Conservation (phyloP, 1,140 invertebrate species). For the Drosophila auraria region DNA sequence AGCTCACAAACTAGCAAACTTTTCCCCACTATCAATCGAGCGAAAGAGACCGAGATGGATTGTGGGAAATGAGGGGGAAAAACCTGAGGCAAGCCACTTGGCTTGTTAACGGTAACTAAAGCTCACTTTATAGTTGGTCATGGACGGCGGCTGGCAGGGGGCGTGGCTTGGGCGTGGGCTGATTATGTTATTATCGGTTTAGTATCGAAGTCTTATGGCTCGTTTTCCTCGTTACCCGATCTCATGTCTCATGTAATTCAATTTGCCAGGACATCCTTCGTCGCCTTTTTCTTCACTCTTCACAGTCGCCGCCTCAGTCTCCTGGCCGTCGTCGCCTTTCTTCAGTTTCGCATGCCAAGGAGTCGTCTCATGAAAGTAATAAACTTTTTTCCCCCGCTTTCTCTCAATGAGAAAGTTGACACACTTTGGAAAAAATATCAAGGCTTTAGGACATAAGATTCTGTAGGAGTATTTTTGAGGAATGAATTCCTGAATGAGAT, state of each 20-base stretch:
- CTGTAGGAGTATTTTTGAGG: neutral
- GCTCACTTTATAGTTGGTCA: slow-evolving; percentile 53
- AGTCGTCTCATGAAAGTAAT: slow-evolving; percentile 70
- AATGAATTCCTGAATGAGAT: no score
- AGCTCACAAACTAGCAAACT: slow-evolving; percentile 25
- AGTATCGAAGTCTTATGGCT: slow-evolving; percentile 70
- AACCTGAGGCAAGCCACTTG: slow-evolving; percentile 55
- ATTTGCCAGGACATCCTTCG: slow-evolving; percentile 48
- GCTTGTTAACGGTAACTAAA: slow-evolving; percentile 75
- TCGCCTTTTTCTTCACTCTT: slow-evolving; percentile 9
- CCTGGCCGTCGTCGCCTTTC: neutral
- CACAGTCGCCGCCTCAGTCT: neutral
- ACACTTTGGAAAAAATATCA: slow-evolving; percentile 12
- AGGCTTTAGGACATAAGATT: neutral
- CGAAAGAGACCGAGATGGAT: slow-evolving; percentile 15
- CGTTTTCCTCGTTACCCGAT: slow-evolving; percentile 48
- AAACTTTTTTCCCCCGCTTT: slow-evolving; percentile 67
- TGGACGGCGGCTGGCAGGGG: neutral
- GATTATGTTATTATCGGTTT: slow-evolving; percentile 82
- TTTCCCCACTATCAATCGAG: slow-evolving; percentile 43
- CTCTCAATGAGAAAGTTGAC: slow-evolving; percentile 37
- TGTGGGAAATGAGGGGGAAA: slow-evolving; percentile 3
- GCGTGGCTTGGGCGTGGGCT: slow-evolving; percentile 21
- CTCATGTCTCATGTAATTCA: slow-evolving; percentile 62
- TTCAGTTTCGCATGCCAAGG: slow-evolving; percentile 56